Conservation (phyloP, 1,140 invertebrate species). For the Manduca sexta region DNA sequence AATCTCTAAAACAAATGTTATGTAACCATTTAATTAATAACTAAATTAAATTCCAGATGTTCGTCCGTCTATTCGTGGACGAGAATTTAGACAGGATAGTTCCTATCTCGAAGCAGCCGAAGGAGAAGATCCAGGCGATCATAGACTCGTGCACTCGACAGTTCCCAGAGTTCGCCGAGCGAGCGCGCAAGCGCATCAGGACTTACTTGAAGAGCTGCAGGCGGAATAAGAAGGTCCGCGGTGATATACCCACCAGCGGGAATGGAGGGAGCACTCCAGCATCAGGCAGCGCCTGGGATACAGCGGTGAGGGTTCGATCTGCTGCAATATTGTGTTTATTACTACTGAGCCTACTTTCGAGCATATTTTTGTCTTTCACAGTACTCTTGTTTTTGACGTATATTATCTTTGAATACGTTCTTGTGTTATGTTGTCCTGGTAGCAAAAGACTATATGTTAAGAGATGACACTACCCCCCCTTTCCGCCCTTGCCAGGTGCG, state of each 20-base stretch:
- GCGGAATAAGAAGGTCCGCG: slow-evolving; percentile 92
- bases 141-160: slow-evolving; percentile 97
- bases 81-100: slow-evolving; percentile 97
- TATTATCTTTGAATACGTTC: no score
- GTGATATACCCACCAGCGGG: slow-evolving; percentile 68
- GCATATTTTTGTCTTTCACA: no score
- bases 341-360: slow-evolving; percentile 1
- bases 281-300: slow-evolving; percentile 63
- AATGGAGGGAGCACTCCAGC: slow-evolving; percentile 43
- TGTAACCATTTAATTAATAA: no score
- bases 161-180: slow-evolving; percentile 96
- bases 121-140: slow-evolving; percentile 98
- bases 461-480: background rate
- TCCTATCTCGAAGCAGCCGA: slow-evolving; percentile 97
- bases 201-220: slow-evolving; percentile 97
- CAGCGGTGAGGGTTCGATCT: slow-evolving; percentile 69
- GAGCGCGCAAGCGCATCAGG: slow-evolving; percentile 93
- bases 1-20: no score
- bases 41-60: slow-evolving; percentile 98
- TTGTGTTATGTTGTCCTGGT: no score
- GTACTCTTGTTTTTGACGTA: no score
- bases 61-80: slow-evolving; percentile 96
- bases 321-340: background rate
- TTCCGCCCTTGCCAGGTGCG: slow-evolving; percentile 76
- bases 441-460: no score